Conservation (phyloP, 1,140 invertebrate genomes). For the Wiebesia pumilae region DNA sequence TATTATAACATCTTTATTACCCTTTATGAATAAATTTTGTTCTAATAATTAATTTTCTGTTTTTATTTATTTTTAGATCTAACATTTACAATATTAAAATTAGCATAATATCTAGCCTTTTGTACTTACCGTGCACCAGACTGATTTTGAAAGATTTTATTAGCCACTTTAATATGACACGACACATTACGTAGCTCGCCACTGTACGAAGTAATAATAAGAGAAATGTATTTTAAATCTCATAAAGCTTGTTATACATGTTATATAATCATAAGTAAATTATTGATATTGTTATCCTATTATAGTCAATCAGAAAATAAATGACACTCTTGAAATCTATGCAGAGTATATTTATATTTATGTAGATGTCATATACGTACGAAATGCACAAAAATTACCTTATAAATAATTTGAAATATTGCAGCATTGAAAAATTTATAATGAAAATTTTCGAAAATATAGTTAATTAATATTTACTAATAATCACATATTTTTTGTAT, state of each 20-base stretch:
- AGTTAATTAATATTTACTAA: too few species aligned
- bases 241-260: constrained; percentile 25
- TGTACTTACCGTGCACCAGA: neutral
- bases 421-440: too few species aligned
- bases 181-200: constrained; percentile 18
- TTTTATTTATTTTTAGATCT: too few species aligned
- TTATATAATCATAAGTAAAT: constrained; percentile 37
- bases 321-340: neutral
- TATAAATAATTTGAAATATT: constrained; percentile 26
- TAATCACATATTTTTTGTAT: too few species aligned
- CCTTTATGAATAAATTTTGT: too few species aligned
- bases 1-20: too few species aligned
- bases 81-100: neutral
- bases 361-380: neutral
- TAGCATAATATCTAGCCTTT: neutral
- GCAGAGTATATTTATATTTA: neutral
- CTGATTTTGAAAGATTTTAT: too few species aligned
- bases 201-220: neutral
- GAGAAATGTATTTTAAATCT: constrained; percentile 38
- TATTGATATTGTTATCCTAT: constrained; percentile 38
- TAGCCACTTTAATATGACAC: neutral
- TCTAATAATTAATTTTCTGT: too few species aligned
- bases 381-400: neutral
- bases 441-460: too few species aligned
- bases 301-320: constrained; percentile 39